phyloP scores from a whole-genome alignment of 2,888 invertebrate genomes.

The Hydrotaea cyrtoneurina region DNA sequence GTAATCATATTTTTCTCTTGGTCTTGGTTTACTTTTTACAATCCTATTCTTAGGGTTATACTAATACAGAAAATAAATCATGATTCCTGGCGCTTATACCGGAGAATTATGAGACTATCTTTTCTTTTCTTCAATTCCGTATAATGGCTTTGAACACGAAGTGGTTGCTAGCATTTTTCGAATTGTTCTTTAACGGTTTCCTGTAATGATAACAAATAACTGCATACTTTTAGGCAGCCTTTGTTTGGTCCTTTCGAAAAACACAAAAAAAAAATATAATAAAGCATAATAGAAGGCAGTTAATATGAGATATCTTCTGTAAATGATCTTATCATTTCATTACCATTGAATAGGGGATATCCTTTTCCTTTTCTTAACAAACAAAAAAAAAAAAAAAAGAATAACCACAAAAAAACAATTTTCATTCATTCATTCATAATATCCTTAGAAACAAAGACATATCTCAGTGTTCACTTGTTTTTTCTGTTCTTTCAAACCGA shows the following conservation, averaged over 20 bases:
- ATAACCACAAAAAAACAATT: neutral
- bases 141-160: slow-evolving; percentile 9
- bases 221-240: slow-evolving; percentile 19
- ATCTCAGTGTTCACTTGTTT: slow-evolving; percentile 3
- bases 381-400: no score
- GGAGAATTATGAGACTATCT: neutral
- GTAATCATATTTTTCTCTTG: no score
- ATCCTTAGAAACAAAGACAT: slow-evolving; percentile 25
- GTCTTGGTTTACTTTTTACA: no score
- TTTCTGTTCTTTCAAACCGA: neutral
- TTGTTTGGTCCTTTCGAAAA: neutral
- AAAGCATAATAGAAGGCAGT: neutral
- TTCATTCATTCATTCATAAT: neutral
- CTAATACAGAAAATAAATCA: neutral
- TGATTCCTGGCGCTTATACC: neutral
- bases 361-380: slow-evolving; percentile 8
- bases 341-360: neutral
- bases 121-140: neutral
- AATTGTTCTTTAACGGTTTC: neutral
- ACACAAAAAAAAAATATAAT: neutral
- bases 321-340: slow-evolving; percentile 29
- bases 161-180: neutral
- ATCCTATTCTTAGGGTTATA: no score
- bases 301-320: neutral
- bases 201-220: neutral